phyloP scores from a whole-genome alignment of 1,140 invertebrate species.

The Caenorhabditis inopinata region DNA sequence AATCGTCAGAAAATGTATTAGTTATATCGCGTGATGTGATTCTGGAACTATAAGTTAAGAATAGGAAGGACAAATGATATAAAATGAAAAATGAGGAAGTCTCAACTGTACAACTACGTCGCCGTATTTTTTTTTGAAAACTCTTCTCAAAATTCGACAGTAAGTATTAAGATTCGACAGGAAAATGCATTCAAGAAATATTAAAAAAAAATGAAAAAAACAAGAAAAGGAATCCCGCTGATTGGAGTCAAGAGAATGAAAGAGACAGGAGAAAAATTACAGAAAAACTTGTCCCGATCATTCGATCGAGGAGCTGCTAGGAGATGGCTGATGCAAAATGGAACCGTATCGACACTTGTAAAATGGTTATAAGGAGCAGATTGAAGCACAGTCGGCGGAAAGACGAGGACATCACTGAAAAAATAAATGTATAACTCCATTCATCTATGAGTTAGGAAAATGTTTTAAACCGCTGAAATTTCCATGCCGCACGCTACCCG shows the following conservation, averaged over 20 bases:
- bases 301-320: slow-evolving; percentile 12
- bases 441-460: too few relatives aligned
- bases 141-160: too few relatives aligned
- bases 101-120: not conserved
- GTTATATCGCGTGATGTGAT: not conserved
- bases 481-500: not conserved
- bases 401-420: not conserved
- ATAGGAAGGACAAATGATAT: not conserved
- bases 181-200: slow-evolving; percentile 15
- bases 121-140: not conserved
- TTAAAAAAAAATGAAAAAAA: not conserved
- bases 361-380: slow-evolving; percentile 28
- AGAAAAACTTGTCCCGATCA: not conserved
- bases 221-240: slow-evolving; percentile 3
- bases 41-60: slow-evolving; percentile 22
- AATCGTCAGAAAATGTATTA: slow-evolving; percentile 19
- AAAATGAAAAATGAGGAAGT: not conserved
- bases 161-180: not conserved
- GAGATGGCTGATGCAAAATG: slow-evolving; percentile 26
- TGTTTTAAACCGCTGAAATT: too few relatives aligned
- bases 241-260: slow-evolving; percentile 3
- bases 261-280: slow-evolving; percentile 19
- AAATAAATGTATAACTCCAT: too few relatives aligned
- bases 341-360: slow-evolving; percentile 33
- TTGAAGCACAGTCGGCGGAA: not conserved